A percentile compares a stretch with the other conserved stretches of the same genome.
These are phyloP conservation scores for Bombus pascuorum DNA, from an alignment of 1,140 invertebrate species.

Conservation along the genomic window DNA sequence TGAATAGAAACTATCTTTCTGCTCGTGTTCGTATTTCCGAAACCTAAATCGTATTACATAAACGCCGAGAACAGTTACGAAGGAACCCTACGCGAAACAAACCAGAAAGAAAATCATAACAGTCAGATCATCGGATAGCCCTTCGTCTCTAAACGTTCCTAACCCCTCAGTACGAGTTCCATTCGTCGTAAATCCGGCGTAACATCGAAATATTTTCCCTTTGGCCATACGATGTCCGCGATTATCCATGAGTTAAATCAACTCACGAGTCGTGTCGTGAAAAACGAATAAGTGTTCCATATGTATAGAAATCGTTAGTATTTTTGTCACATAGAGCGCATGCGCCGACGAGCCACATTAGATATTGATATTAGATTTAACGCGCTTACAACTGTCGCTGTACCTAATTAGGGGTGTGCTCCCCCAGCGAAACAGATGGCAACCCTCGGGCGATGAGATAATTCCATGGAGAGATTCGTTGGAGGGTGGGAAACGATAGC, in stretches of 20 bases:
- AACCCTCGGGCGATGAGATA: constrained; percentile 78
- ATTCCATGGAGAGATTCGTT: constrained; percentile 67
- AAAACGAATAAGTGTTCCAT: constrained; percentile 10
- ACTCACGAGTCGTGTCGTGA: neutral
- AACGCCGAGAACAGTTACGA: neutral
- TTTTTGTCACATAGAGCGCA: constrained; percentile 57
- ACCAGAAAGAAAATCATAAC: neutral
- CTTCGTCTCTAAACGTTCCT: constrained; percentile 15
- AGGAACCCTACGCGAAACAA: too few relatives aligned
- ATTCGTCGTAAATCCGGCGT: neutral
- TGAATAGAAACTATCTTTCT: too few relatives aligned
- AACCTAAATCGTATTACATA: neutral
- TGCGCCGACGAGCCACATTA: constrained; percentile 55
- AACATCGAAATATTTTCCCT: constrained; percentile 9
- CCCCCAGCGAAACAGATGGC: constrained; percentile 78
- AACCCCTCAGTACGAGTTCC: neutral
- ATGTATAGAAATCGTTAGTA: constrained; percentile 48
- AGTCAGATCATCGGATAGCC: neutral
- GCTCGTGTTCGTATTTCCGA: neutral
- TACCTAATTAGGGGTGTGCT: constrained; percentile 77
- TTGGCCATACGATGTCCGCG: neutral
- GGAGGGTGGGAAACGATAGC: constrained; percentile 23
- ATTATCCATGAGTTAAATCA: constrained; percentile 41
- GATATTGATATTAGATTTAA: constrained; percentile 80
- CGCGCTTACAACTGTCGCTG: constrained; percentile 77